Evolutionary conservation across 2,888 invertebrate species (phyloP).

Genomic region (Lamproptera curius): DNA sequence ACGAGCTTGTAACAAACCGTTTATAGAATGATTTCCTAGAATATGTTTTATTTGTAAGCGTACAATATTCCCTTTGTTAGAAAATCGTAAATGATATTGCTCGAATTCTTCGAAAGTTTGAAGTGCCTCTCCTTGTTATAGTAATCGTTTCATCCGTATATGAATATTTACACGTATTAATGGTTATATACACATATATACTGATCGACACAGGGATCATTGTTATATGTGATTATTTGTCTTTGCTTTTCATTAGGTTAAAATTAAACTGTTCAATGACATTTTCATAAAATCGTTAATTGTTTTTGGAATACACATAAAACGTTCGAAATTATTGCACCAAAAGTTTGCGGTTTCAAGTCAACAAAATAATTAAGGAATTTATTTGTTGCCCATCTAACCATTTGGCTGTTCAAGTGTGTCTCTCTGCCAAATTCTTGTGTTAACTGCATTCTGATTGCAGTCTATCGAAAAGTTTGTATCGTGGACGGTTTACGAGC

Average conservation of each 20-base stretch:
- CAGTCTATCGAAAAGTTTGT: no score
- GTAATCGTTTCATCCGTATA: not conserved
- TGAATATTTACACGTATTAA: not conserved
- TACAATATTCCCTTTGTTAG: slow-evolving; percentile 46
- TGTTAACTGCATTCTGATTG: slow-evolving; percentile 4
- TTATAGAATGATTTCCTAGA: slow-evolving; percentile 52
- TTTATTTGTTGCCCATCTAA: slow-evolving; percentile 19
- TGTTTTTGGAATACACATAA: no score
- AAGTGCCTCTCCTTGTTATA: not conserved
- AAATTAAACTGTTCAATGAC: no score
- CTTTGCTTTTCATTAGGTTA: no score
- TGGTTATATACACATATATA: no score
- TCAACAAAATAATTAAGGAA: slow-evolving; percentile 14
- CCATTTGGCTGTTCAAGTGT: slow-evolving; percentile 15
- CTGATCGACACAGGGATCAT: no score
- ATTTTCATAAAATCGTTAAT: no score
- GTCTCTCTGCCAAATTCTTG: slow-evolving; percentile 13
- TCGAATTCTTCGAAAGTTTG: slow-evolving; percentile 6
- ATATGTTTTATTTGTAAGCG: slow-evolving; percentile 42
- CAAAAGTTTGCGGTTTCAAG: slow-evolving; percentile 16
- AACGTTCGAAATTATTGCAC: slow-evolving; percentile 12
- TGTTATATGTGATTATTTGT: no score
- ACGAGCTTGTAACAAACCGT: slow-evolving; percentile 41
- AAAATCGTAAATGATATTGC: slow-evolving; percentile 8
- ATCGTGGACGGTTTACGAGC: no score